phyloP scores from a whole-genome alignment of 2,888 invertebrate genomes.

The Melolontha melolontha region DNA sequence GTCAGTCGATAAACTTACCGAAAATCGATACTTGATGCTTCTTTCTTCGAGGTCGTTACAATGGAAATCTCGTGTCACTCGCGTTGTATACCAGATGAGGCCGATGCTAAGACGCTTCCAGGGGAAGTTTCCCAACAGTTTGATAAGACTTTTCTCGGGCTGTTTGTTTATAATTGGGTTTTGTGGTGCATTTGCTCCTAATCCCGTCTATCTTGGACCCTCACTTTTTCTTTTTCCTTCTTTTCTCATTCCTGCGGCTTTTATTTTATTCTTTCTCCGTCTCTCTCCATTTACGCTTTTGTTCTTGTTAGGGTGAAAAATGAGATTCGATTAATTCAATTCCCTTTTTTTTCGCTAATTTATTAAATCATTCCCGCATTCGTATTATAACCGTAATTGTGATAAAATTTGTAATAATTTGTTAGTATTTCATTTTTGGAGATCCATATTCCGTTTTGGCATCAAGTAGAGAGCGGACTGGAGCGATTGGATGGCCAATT shows the following conservation, averaged over 20 bases:
- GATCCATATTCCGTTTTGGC: too few relatives aligned
- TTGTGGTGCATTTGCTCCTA: constrained; percentile 38
- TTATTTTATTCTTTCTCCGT: constrained; percentile 4
- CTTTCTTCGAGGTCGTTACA: constrained; percentile 24
- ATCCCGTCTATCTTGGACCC: constrained; percentile 31
- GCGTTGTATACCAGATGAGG: constrained; percentile 36
- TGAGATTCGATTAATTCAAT: constrained; percentile 20
- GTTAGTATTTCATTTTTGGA: too few relatives aligned
- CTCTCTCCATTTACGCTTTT: constrained; percentile 1
- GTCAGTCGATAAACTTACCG: constrained; percentile 11
- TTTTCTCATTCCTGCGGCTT: constrained; percentile 3
- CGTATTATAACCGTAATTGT: background rate
- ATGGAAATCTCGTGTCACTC: constrained; percentile 39
- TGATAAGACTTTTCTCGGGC: constrained; percentile 36
- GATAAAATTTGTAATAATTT: too few relatives aligned
- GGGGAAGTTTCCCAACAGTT: constrained; percentile 37
- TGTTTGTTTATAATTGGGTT: constrained; percentile 36
- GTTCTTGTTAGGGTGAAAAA: constrained; percentile 9
- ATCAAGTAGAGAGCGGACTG: too few relatives aligned
- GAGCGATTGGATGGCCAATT: too few relatives aligned
- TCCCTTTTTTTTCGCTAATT: background rate
- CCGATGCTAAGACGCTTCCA: constrained; percentile 28
- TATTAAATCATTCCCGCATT: constrained; percentile 4
- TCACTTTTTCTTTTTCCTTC: constrained; percentile 14
- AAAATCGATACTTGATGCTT: constrained; percentile 38